A percentile compares a stretch with the other conserved stretches of the same genome.
Conservation (phyloP, 2,113 vertebrate genomes). For the Amphiprion percula region DNA sequence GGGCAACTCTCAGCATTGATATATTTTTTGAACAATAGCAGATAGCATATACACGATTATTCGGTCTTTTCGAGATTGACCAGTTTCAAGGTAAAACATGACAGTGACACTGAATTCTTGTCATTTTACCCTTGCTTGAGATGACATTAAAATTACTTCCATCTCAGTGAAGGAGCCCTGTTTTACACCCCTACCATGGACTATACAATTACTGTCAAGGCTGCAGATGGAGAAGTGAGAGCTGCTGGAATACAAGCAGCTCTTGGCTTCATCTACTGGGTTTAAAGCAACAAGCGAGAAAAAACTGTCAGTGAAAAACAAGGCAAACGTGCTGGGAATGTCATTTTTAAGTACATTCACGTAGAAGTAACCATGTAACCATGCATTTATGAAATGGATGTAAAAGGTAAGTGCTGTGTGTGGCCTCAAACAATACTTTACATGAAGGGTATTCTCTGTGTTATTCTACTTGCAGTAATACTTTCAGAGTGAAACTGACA, state of each 20-base stretch:
- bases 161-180: slow-evolving; percentile 32
- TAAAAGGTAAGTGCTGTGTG: background rate
- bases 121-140: slow-evolving; percentile 19
- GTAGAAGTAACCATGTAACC: background rate
- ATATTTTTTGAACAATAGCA: background rate
- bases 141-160: slow-evolving; percentile 61
- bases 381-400: background rate
- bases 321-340: slow-evolving; percentile 25
- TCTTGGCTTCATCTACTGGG: background rate
- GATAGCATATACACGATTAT: background rate
- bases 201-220: slow-evolving; percentile 72
- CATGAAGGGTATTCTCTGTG: background rate
- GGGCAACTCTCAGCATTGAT: background rate
- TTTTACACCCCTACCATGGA: slow-evolving; percentile 49
- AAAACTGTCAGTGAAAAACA: slow-evolving; percentile 41
- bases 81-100: slow-evolving; percentile 9
- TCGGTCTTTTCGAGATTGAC: background rate
- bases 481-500: background rate
- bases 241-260: slow-evolving; percentile 36
- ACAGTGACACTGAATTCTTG: slow-evolving; percentile 1
- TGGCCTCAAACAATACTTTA: background rate
- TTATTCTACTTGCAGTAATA: background rate
- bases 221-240: slow-evolving; percentile 36
- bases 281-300: slow-evolving; percentile 14
- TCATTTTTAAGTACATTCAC: background rate